A percentile compares a stretch with the other conserved stretches of the same genome.
These are phyloP conservation scores for Myocastor coypus DNA, from an alignment of 2,113 vertebrate species.

Conservation along the genomic window DNA sequence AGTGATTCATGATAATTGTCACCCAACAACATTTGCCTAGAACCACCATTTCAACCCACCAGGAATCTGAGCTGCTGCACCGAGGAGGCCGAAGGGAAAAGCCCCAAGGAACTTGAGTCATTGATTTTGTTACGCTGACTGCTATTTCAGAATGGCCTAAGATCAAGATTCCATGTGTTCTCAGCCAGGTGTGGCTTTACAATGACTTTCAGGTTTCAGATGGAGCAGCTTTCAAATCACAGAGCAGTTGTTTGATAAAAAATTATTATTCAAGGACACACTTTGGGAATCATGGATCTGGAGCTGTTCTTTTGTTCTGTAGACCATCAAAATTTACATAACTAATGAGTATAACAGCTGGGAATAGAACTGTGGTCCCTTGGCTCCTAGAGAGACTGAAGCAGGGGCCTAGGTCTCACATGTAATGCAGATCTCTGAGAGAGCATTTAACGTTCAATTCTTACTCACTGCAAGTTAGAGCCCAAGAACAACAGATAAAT, in stretches of 20 bases:
- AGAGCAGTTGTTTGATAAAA: neutral
- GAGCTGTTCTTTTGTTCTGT: neutral
- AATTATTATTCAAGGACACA: neutral
- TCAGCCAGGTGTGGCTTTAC: neutral
- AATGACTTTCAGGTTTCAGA: neutral
- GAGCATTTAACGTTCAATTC: neutral
- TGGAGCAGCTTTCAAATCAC: neutral
- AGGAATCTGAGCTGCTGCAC: neutral
- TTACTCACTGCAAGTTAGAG: neutral
- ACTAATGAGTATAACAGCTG: neutral
- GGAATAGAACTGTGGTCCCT: neutral
- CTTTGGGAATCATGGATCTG: neutral
- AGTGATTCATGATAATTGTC: neutral
- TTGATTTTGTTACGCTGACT: neutral
- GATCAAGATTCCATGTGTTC: neutral
- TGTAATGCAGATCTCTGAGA: neutral
- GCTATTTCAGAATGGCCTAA: neutral
- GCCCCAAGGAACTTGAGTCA: fast-evolving
- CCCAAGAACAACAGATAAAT: neutral
- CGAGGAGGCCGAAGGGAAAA: neutral
- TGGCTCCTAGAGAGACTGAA: neutral
- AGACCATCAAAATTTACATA: neutral
- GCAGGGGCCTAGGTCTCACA: neutral
- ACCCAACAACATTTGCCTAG: neutral
- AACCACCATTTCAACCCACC: neutral